Evolutionary conservation across 2,113 vertebrate genomes (phyloP).

Genomic region (Ageneiosus marmoratus): DNA sequence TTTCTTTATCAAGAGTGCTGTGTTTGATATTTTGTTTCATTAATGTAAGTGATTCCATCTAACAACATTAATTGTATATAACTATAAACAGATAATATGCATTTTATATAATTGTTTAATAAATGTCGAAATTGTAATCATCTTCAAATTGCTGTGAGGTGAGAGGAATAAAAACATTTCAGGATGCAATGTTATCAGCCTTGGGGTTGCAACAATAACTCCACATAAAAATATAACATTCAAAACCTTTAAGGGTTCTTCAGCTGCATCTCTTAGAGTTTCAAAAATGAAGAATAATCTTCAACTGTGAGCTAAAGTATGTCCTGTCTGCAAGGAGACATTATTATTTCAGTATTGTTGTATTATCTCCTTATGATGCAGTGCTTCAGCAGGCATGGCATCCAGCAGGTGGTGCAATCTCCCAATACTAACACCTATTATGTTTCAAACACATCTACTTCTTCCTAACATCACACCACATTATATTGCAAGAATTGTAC

Average conservation of each 20-base stretch:
- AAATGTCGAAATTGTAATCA: background rate
- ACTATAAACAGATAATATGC: background rate
- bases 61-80: background rate
- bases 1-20: too few species aligned
- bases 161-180: background rate
- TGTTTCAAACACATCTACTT: background rate
- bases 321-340: background rate
- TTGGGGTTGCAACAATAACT: background rate
- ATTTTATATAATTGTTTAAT: background rate
- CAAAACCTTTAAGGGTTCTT: too few species aligned
- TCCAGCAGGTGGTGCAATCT: constrained; percentile 6
- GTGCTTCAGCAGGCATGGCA: background rate
- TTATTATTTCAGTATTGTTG: background rate
- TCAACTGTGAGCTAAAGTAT: background rate
- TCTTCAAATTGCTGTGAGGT: background rate
- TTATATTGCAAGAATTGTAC: background rate
- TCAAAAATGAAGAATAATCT: background rate
- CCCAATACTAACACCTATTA: too few species aligned
- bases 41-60: too few species aligned
- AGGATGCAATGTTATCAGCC: background rate
- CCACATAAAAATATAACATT: background rate
- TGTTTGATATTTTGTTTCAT: background rate
- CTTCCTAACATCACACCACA: background rate
- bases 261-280: too few species aligned
- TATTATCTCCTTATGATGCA: background rate